Conservation (phyloP, 2,113 vertebrate genomes). For the human (Homo sapiens) region GRCh38 chr4:77039501-77040000, state of each 20-base stretch:
- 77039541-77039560: slow-evolving; percentile 6
- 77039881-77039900: background rate
- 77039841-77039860: slow-evolving; percentile 54
- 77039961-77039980: slow-evolving; percentile 34
- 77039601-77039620: slow-evolving; percentile 35
- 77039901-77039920: slow-evolving; percentile 64
- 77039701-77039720: slow-evolving; percentile 27
- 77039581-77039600: background rate
- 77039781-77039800: slow-evolving; percentile 75
- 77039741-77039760: slow-evolving; percentile 63
- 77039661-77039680: background rate
- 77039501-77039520: slow-evolving; percentile 26
- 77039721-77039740: slow-evolving; percentile 71
- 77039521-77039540: slow-evolving; percentile 11
- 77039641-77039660: background rate
- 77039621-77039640: slow-evolving; percentile 57
- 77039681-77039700: background rate
- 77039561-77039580: slow-evolving; percentile 47
- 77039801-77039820: slow-evolving; percentile 65
- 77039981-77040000: slow-evolving; percentile 48
- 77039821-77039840: slow-evolving; percentile 68
- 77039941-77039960: slow-evolving; percentile 52
- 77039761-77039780: slow-evolving; percentile 60
- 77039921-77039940: slow-evolving; percentile 58
- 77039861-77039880: slow-evolving; percentile 16